Percentiles rank a stretch among this genome's conserved stretches.
phyloP scores from a whole-genome alignment of 1,140 invertebrate species.

The Sitodiplosis mosellana region DNA sequence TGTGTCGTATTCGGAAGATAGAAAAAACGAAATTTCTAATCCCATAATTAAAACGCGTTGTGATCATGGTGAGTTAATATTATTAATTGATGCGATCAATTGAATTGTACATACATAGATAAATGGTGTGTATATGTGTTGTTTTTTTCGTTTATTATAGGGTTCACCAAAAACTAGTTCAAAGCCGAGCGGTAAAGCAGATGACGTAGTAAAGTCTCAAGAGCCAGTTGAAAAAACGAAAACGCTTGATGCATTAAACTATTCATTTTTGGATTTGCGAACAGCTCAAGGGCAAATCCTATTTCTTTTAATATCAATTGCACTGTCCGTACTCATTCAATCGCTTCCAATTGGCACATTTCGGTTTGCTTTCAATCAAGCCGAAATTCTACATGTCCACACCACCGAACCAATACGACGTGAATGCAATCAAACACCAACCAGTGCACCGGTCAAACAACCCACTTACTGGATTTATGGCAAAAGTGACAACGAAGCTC shows the following conservation, averaged over 20 bases:
- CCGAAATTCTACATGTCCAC: not conserved
- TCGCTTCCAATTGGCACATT: not conserved
- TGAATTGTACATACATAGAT: too few relatives aligned
- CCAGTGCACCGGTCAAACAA: slow-evolving; percentile 4
- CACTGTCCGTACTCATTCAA: not conserved
- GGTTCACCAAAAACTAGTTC: not conserved
- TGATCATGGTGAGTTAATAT: too few relatives aligned
- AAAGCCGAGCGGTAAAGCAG: not conserved
- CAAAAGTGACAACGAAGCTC: slow-evolving; percentile 29
- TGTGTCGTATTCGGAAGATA: too few relatives aligned
- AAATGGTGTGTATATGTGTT: too few relatives aligned
- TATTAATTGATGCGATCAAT: too few relatives aligned
- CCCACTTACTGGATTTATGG: slow-evolving; percentile 33
- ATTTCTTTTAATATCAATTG: slow-evolving; percentile 2
- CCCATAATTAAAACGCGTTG: too few relatives aligned
- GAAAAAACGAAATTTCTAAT: too few relatives aligned
- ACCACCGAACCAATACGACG: not conserved
- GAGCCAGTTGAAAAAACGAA: not conserved
- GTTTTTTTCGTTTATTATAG: too few relatives aligned
- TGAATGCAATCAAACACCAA: not conserved
- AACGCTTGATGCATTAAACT: too few relatives aligned
- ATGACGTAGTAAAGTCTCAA: not conserved
- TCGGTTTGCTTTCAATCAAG: not conserved
- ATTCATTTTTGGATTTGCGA: slow-evolving; percentile 4
- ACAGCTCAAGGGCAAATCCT: slow-evolving; percentile 3